Evolutionary conservation across 2,888 invertebrate genomes (phyloP), one percentile per base, ranked within the genome.

Genomic region (Zaprionus obscuricornis): DNA sequence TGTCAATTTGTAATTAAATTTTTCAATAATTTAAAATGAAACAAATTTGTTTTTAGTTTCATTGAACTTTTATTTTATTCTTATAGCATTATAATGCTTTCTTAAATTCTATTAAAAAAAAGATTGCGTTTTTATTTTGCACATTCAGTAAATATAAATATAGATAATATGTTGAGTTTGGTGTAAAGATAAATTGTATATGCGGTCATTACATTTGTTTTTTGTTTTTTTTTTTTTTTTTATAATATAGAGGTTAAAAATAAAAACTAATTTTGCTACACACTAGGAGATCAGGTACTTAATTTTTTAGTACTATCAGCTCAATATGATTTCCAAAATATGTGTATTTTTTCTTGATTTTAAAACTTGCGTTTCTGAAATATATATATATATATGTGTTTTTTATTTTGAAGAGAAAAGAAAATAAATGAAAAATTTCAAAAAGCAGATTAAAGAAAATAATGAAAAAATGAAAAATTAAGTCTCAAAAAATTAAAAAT

Each of bases 231-330:
- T n/a, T n/a, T n/a, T n/a, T n/a, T n/a, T n/a, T n/a, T n/a, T n/a
- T n/a, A n/a, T n/a, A n/a, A n/a, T n/a, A n/a, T n/a, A 60, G 49
- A 17, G 45, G 7, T 40, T 37, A 10, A 22, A 59, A 54, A 34
- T 51, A 57, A 50, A 73, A 46, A 39, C 17, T 20, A n/a, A n/a
- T 39, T 42, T 47, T 10, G 8, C 60, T 67, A 62, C 59, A 75
- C 54, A 64, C 50, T 76, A 82, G 47, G 82, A 86, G 82, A 86
- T 83, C 82, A 83, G 82, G 82, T 83, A 83, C 82, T 68, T 63
- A 58, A 45, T 65, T 55, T 50, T 14, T 31, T 75, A 72, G 63
- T 75, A 75, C 68, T 79, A 68, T 62, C 54, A 58, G 81, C 82
- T 64, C 73, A 52, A 49, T 10, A 20, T 39, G 64, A 75, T 70